Evolutionary conservation across 2,797 vertebrate species (phyloP).

Genomic region (Notamacropus eugenii): DNA sequence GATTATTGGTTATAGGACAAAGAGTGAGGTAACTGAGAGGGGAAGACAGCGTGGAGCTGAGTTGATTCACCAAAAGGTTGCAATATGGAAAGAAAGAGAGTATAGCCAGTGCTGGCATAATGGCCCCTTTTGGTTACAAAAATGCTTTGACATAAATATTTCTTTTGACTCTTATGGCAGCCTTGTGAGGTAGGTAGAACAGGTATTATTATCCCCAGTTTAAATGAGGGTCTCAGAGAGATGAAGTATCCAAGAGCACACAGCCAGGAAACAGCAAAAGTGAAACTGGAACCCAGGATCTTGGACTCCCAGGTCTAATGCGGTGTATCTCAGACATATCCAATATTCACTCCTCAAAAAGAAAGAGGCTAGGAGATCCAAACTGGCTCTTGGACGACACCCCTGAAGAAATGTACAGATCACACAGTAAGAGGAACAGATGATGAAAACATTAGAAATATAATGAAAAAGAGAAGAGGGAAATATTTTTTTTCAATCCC

Average conservation of each 20-base stretch:
- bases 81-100: background rate
- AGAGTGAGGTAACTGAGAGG: background rate
- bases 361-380: background rate
- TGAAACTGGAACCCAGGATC: background rate
- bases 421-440: background rate
- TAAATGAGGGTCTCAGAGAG: background rate
- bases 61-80: background rate
- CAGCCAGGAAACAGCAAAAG: background rate
- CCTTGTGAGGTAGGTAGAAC: conserved; percentile 14
- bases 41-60: background rate
- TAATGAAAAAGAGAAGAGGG: background rate
- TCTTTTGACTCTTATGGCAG: conserved; percentile 33
- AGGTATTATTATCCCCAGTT: conserved; percentile 8
- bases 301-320: background rate
- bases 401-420: background rate
- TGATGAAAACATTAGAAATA: background rate
- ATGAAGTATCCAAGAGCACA: background rate
- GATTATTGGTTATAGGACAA: background rate
- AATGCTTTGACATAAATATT: background rate
- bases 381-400: background rate
- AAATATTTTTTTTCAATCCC: too few species aligned
- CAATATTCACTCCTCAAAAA: background rate
- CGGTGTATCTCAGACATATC: background rate
- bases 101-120: background rate
- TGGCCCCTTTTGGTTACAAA: background rate